Evolutionary conservation across 2,797 vertebrate genomes (phyloP).

Genomic region (Acanthurus tractus): DNA sequence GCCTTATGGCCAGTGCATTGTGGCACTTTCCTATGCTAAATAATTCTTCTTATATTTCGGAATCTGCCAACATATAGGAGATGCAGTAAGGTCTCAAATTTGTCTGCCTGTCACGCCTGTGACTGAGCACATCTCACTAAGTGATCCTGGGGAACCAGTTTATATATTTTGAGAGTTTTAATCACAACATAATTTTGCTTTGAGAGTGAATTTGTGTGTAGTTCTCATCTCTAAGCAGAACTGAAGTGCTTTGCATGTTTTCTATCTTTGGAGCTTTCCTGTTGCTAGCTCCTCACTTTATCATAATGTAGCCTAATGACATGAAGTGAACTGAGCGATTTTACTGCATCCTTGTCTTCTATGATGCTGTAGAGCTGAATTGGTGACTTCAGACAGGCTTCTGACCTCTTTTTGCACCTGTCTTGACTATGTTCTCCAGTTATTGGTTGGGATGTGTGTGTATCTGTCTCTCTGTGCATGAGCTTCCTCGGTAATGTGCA

Average conservation of each 20-base stretch:
- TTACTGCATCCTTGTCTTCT: background rate
- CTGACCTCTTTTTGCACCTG: constrained; percentile 35
- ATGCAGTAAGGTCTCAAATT: constrained; percentile 29
- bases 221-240: constrained; percentile 2
- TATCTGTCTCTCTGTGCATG: background rate
- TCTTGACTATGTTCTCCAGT: constrained; percentile 21
- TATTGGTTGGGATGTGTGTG: constrained; percentile 23
- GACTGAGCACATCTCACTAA: constrained; percentile 1
- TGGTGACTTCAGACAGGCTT: background rate
- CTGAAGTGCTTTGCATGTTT: constrained; percentile 1
- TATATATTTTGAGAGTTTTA: constrained; percentile 9
- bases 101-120: constrained; percentile 22
- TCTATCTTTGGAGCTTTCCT: constrained; percentile 7
- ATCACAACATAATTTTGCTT: constrained; percentile 3
- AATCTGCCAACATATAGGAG: constrained; percentile 57
- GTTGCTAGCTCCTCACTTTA: constrained; percentile 16
- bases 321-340: constrained; percentile 11
- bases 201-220: constrained; percentile 4
- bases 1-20: constrained; percentile 73
- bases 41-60: constrained; percentile 75
- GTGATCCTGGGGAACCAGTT: constrained; percentile 7
- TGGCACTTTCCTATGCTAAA: constrained; percentile 73
- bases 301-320: constrained; percentile 11
- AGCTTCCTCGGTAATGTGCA: constrained; percentile 37
- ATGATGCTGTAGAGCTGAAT: background rate